phyloP scores from a whole-genome alignment of 1,140 invertebrate species.

The Lordiphosa clarofinis region DNA sequence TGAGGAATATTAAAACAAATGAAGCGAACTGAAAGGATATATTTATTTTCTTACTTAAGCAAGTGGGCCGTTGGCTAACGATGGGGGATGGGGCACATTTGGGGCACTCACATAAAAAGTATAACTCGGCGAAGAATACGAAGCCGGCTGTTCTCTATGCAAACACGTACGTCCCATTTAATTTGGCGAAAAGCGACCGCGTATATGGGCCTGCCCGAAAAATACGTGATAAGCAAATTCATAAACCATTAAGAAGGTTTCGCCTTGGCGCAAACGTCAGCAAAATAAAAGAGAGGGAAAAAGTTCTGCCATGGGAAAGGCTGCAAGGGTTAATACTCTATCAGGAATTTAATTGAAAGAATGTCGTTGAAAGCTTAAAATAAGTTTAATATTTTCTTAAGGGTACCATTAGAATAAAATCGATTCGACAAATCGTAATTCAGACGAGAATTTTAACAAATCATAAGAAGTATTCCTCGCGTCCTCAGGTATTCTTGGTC shows the following conservation, averaged over 20 bases:
- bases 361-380: background rate
- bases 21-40: conserved; percentile 17
- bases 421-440: too few relatives aligned
- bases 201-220: conserved; percentile 57
- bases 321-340: conserved; percentile 8
- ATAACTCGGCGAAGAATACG: conserved; percentile 17
- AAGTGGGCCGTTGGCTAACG: conserved; percentile 31
- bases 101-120: background rate
- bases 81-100: conserved; percentile 3
- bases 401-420: too few relatives aligned
- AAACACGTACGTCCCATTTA: conserved; percentile 71
- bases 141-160: conserved; percentile 43
- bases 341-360: background rate
- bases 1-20: conserved; percentile 62
- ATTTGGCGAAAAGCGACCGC: conserved; percentile 61
- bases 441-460: too few relatives aligned
- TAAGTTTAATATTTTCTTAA: background rate
- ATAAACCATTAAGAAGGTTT: conserved; percentile 69
- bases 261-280: conserved; percentile 56
- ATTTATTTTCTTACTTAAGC: conserved; percentile 23
- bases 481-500: too few relatives aligned
- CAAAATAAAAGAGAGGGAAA: conserved; percentile 24
- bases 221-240: conserved; percentile 74
- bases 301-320: background rate
- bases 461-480: too few relatives aligned